Conservation (phyloP, 1,140 invertebrate genomes). For the Rhagoletis zephyria region DNA sequence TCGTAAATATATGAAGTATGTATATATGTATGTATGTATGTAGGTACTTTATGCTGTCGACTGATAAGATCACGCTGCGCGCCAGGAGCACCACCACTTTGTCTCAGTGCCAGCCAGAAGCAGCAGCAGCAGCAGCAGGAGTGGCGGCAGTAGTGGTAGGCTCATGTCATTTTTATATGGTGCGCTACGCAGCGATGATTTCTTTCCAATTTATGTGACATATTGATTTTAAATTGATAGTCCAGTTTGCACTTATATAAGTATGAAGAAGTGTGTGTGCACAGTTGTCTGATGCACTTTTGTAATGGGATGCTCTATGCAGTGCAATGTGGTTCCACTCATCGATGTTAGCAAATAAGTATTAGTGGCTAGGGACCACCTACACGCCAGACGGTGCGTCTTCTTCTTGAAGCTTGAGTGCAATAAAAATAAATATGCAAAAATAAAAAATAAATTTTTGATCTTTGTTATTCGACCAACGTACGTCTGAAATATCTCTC, state of each 20-base stretch:
- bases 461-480: no score
- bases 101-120: slow-evolving; percentile 17
- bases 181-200: slow-evolving; percentile 63
- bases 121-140: background rate
- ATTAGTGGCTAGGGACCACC: background rate
- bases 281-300: background rate
- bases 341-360: background rate
- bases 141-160: no score
- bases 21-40: background rate
- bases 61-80: slow-evolving; percentile 49
- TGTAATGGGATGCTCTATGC: background rate
- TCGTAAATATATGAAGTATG: background rate
- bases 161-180: slow-evolving; percentile 48
- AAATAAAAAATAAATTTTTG: no score
- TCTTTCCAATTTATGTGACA: slow-evolving; percentile 74
- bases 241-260: slow-evolving; percentile 50
- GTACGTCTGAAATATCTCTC: no score
- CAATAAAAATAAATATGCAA: no score
- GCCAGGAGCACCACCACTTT: slow-evolving; percentile 31
- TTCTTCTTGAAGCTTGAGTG: no score
- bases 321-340: background rate
- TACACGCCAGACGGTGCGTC: slow-evolving; percentile 1
- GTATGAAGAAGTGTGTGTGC: background rate
- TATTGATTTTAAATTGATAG: slow-evolving; percentile 73
- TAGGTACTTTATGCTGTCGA: background rate